Base-by-base conservation (phyloP, 2,888 invertebrate species). In the Gnatocerus cornutus region DNA sequence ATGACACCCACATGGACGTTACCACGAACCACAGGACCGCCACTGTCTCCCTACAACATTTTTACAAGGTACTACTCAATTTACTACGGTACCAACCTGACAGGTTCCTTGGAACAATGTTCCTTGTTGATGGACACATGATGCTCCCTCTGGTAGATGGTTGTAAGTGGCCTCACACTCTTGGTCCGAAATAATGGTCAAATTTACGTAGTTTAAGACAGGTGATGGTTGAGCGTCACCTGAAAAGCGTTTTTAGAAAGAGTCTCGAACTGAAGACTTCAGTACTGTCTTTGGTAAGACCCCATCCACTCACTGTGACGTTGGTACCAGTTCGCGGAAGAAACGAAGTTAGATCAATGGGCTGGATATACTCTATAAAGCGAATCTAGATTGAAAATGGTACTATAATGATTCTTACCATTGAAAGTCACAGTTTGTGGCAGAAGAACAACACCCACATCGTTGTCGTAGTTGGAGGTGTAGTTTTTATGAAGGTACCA, bases 11-110 rank as follows among this genome's bases (percentile, higher is more conserved):
- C 48, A 13, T 56, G 65, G 21, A 39, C 3, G 1, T 37, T 37
- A 27, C 30, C 16, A 3, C 12, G 8, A 0, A 64, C 30, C 13
- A 65, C 10, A 33, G 65, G 56, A 27, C 65, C 65, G 1, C 65
- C 65, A 48, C 65, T 65, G 48, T 65, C 65, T 37, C 65, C 65
- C 65, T 65, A 41, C 27, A 41, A 53, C 0, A 14, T 10, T 7
- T 45, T 13, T 7, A 33, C 14, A 10, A 43, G 1, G 5, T 29
- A 12, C 1, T 21, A 43, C 41, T 41, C 8, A 58, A 1, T 8
- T 7, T 53, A n/a, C 29, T 4, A 39, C 3, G 14, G 33, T 33
- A 33, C 46, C 13, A 21, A 46, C 46, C 46, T 16, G 13, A 13
- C 46, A 46, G 9, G 46, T 46, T 9, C 46, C 13, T 16, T 46